phyloP scores from a whole-genome alignment of 2,888 invertebrate species.

The Macrosiphum euphorbiae region DNA sequence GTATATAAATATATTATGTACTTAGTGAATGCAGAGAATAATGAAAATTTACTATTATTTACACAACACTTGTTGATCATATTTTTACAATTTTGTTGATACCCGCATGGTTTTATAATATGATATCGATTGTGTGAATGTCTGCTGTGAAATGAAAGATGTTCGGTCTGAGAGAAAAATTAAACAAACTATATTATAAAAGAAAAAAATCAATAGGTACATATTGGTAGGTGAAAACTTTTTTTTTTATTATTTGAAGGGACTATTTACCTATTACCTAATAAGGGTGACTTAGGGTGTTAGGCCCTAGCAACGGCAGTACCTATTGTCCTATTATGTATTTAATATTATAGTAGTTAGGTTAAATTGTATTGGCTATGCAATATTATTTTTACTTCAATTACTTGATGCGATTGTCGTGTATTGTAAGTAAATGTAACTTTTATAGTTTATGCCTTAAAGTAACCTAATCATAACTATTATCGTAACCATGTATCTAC shows the following conservation, averaged over 20 bases:
- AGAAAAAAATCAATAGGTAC: conserved; percentile 33
- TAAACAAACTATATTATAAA: background rate
- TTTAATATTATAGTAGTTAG: background rate
- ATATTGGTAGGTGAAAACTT: background rate
- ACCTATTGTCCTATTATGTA: background rate
- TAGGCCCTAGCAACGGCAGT: background rate
- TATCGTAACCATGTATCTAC: background rate
- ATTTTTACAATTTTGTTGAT: background rate
- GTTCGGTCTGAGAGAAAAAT: background rate
- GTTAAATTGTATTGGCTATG: background rate
- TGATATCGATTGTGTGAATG: background rate
- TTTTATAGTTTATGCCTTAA: background rate
- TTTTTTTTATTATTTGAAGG: background rate
- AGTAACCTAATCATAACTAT: background rate
- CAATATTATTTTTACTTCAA: background rate
- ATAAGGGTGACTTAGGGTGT: conserved; percentile 12
- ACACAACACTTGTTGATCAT: background rate
- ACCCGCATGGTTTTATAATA: background rate
- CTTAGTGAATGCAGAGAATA: background rate
- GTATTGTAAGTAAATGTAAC: background rate
- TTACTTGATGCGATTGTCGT: background rate
- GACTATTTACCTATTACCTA: background rate
- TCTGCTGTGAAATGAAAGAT: background rate
- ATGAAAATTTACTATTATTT: background rate
- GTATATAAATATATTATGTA: background rate